Evolutionary conservation across 2,113 vertebrate species (phyloP).

Genomic region (Riparia riparia): DNA sequence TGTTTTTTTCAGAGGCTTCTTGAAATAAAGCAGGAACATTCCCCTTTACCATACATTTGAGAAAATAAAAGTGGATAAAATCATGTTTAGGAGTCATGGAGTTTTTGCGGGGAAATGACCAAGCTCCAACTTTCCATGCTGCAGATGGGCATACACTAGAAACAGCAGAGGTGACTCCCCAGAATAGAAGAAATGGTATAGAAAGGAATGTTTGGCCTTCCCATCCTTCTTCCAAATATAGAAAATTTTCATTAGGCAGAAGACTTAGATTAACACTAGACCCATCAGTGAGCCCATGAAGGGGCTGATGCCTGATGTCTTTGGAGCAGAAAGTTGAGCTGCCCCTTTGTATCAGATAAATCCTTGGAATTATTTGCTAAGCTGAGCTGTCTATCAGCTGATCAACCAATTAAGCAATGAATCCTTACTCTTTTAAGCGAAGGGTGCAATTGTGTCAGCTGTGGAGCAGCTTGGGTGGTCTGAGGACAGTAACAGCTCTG

Average conservation of each 20-base stretch:
- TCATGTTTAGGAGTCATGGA: not conserved
- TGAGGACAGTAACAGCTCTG: slow-evolving; percentile 21
- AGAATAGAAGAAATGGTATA: not conserved
- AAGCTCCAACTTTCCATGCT: not conserved
- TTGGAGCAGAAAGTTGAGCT: not conserved
- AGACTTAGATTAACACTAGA: not conserved
- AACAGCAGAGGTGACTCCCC: not conserved
- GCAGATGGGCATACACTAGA: not conserved
- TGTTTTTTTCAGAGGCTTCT: not conserved
- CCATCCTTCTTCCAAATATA: not conserved
- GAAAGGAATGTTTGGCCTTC: not conserved
- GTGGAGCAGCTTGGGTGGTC: slow-evolving; percentile 69
- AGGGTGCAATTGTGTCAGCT: not conserved
- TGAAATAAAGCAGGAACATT: not conserved
- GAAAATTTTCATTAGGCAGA: not conserved
- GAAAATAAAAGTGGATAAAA: not conserved
- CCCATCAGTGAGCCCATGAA: not conserved
- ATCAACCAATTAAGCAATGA: slow-evolving; percentile 35
- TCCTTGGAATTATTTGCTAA: slow-evolving; percentile 59
- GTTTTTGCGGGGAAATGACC: not conserved
- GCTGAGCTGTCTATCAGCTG: slow-evolving; percentile 2
- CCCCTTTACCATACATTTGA: not conserved
- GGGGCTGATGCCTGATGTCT: not conserved
- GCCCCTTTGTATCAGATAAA: slow-evolving; percentile 4
- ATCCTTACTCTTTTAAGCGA: not conserved